A percentile compares a stretch with the other conserved stretches of the same genome.
Conservation (phyloP, 2,113 vertebrate species). For the Onychorhynchus coronatus region DNA sequence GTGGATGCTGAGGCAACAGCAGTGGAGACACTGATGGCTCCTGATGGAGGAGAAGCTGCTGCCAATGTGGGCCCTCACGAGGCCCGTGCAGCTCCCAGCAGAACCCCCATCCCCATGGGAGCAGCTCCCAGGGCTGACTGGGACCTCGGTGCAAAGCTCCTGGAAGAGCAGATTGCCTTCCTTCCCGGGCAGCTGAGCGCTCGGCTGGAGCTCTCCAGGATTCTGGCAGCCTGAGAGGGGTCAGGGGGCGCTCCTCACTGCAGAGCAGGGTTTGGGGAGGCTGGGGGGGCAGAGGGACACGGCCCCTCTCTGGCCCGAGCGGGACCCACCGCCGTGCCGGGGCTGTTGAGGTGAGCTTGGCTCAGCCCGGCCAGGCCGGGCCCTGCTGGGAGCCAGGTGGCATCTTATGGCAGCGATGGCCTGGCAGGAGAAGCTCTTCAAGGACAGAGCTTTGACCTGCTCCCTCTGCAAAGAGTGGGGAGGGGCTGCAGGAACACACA, state of each 20-base stretch:
- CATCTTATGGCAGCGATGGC: neutral
- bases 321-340: fast-evolving
- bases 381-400: conserved; percentile 44
- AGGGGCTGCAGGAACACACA: neutral
- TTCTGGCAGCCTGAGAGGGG: neutral
- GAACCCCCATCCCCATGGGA: neutral
- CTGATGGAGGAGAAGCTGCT: neutral
- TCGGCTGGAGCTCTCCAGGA: neutral
- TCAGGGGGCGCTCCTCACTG: neutral
- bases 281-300: fast-evolving
- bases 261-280: neutral
- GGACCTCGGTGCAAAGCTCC: neutral
- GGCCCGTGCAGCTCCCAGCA: neutral
- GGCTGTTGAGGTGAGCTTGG: neutral
- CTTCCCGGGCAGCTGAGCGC: fast-evolving
- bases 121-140: fast-evolving
- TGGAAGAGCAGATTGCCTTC: neutral
- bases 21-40: neutral
- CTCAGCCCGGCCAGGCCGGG: neutral
- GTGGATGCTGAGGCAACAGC: fast-evolving
- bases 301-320: neutral
- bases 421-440: neutral
- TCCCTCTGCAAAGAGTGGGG: neutral
- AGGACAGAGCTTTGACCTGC: neutral
- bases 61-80: fast-evolving